phyloP scores from a whole-genome alignment of 2,797 vertebrate genomes.

The Danio jaintianensis region DNA sequence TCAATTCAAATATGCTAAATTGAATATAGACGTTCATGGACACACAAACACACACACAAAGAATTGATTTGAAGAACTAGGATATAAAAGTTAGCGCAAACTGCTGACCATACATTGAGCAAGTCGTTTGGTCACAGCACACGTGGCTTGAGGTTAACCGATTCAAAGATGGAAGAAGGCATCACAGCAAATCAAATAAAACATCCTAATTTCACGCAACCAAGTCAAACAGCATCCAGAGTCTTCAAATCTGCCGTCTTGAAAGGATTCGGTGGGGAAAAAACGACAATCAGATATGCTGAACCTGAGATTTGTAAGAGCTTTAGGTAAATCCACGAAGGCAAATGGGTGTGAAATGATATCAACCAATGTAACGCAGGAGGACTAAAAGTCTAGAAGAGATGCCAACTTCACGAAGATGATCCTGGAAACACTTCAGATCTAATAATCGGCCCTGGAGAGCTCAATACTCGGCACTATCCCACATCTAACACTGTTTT shows the following conservation, averaged over 20 bases:
- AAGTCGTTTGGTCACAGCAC: slow-evolving; percentile 23
- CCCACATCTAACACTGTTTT: neutral
- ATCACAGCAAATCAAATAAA: neutral
- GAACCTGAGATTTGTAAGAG: slow-evolving; percentile 80
- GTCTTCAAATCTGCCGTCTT: slow-evolving; percentile 19
- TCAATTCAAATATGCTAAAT: slow-evolving; percentile 24
- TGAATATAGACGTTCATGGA: slow-evolving; percentile 22
- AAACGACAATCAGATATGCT: slow-evolving; percentile 68
- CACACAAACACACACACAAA: slow-evolving; percentile 9
- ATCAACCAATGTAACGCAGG: slow-evolving; percentile 11
- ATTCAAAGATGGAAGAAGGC: slow-evolving; percentile 5
- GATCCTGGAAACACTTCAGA: slow-evolving; percentile 55
- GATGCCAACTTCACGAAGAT: slow-evolving; percentile 57
- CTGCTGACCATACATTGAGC: neutral
- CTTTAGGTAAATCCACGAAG: slow-evolving; percentile 50
- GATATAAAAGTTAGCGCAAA: neutral
- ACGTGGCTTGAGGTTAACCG: slow-evolving; percentile 25
- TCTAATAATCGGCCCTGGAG: slow-evolving; percentile 11
- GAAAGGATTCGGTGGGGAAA: slow-evolving; percentile 52
- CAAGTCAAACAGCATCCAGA: slow-evolving; percentile 17
- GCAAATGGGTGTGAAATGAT: slow-evolving; percentile 65
- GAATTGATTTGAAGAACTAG: slow-evolving; percentile 19
- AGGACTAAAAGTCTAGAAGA: no score
- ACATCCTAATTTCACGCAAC: neutral
- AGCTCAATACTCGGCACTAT: neutral